A percentile compares a stretch with the other conserved stretches of the same genome.
phyloP scores from a whole-genome alignment of 2,113 vertebrate species.

The Monopterus albus region DNA sequence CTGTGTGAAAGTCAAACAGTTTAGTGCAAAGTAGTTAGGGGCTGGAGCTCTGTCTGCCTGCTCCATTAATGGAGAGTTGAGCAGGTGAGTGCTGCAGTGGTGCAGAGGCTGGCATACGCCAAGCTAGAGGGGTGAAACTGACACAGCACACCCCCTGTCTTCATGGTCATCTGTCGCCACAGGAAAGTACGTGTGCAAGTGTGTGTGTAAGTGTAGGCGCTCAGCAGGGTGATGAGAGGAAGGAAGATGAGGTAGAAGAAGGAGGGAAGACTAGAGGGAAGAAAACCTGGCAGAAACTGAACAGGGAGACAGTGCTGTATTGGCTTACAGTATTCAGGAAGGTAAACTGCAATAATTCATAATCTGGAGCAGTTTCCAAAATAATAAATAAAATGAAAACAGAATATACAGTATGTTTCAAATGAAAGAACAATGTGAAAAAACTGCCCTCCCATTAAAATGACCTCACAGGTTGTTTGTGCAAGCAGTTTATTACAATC shows the following conservation, averaged over 20 bases:
- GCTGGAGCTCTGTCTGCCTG: conserved; percentile 13
- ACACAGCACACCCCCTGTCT: conserved; percentile 56
- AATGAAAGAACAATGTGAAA: background rate
- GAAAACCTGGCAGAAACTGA: conserved; percentile 13
- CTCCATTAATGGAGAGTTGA: conserved; percentile 34
- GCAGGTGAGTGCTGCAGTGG: conserved; percentile 60
- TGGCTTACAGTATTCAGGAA: conserved; percentile 15
- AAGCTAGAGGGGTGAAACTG: conserved; percentile 43
- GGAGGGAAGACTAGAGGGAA: conserved; percentile 34
- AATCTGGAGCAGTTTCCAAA: background rate
- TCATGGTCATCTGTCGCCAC: conserved; percentile 70
- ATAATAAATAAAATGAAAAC: background rate
- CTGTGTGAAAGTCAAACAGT: conserved; percentile 60
- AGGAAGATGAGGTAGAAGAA: conserved; percentile 18
- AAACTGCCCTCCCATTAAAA: too few species aligned
- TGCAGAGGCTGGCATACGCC: conserved; percentile 48
- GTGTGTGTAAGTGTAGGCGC: conserved; percentile 7
- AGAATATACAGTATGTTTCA: background rate
- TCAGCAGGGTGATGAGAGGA: conserved; percentile 7
- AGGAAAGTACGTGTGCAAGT: conserved; percentile 10
- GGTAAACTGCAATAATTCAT: conserved; percentile 19
- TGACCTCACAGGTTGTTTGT: too few species aligned
- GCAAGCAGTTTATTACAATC: too few species aligned
- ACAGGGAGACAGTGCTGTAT: conserved; percentile 8
- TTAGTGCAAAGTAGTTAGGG: conserved; percentile 45